Conservation (phyloP, 2,888 invertebrate genomes). For the Andrena marginata region DNA sequence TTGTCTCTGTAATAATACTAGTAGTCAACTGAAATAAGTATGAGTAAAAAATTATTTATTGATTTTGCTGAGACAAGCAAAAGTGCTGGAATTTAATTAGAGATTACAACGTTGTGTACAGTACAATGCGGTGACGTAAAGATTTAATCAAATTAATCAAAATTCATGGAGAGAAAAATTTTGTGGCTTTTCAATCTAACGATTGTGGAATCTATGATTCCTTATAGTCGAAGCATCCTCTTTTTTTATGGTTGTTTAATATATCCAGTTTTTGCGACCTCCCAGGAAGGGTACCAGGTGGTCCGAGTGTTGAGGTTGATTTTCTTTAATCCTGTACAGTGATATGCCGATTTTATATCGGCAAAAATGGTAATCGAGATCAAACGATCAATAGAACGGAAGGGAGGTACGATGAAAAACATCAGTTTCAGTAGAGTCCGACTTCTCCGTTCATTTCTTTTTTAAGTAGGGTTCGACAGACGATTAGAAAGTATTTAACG, state of each 20-base stretch:
- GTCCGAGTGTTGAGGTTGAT: slow-evolving; percentile 66
- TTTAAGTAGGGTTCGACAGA: slow-evolving; percentile 29
- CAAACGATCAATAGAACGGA: slow-evolving; percentile 49
- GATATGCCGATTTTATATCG: slow-evolving; percentile 72
- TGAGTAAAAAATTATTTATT: no score
- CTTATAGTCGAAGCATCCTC: not conserved
- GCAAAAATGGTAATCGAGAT: slow-evolving; percentile 71
- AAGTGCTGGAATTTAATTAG: no score
- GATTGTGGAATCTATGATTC: not conserved
- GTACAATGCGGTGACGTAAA: no score
- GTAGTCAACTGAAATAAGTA: no score
- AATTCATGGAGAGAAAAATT: not conserved
- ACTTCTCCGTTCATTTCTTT: slow-evolving; percentile 32
- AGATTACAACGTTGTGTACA: no score
- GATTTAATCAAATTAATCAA: no score
- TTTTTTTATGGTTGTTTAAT: slow-evolving; percentile 46
- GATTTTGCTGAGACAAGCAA: no score
- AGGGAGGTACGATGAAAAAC: slow-evolving; percentile 50
- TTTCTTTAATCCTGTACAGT: slow-evolving; percentile 66
- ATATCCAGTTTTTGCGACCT: slow-evolving; percentile 64
- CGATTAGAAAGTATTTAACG: slow-evolving; percentile 75
- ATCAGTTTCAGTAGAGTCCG: slow-evolving; percentile 65
- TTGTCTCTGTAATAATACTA: no score
- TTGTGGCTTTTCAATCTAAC: not conserved
- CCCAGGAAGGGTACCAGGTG: slow-evolving; percentile 75